Conservation (phyloP, 1,140 invertebrate genomes). For the Gryllus bimaculatus region DNA sequence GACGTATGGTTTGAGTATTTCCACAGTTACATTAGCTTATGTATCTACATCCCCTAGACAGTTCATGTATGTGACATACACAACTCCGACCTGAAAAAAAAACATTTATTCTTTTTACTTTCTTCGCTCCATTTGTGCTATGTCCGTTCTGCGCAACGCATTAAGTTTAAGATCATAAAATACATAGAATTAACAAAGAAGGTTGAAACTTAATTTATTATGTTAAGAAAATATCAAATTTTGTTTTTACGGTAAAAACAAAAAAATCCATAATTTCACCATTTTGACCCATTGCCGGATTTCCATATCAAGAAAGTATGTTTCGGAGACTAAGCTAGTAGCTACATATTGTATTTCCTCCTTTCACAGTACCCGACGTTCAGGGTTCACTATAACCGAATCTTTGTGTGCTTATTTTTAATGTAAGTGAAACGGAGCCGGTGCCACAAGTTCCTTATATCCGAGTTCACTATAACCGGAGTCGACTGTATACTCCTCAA, state of each 20-base stretch:
- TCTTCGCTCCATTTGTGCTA: background rate
- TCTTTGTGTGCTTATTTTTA: too few species aligned
- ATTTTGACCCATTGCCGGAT: background rate
- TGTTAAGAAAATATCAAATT: background rate
- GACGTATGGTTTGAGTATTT: background rate
- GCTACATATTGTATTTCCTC: too few species aligned
- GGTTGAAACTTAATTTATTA: background rate
- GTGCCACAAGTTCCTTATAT: too few species aligned
- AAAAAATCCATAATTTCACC: background rate
- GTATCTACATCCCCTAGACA: too few species aligned
- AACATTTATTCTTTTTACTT: background rate
- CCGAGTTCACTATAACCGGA: too few species aligned
- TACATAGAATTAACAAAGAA: background rate
- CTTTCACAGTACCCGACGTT: too few species aligned
- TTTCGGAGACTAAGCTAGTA: too few species aligned
- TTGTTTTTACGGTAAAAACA: background rate
- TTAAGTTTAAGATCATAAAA: background rate
- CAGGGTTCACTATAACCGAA: too few species aligned
- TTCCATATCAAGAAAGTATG: too few species aligned
- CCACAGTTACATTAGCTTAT: background rate
- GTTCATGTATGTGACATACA: background rate
- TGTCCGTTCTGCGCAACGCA: background rate
- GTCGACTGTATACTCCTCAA: too few species aligned
- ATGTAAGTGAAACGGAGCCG: too few species aligned
- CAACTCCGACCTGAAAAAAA: background rate